These are phyloP conservation scores for Troilus luridus DNA, from an alignment of 2,888 invertebrate species.

Conservation along the genomic window DNA sequence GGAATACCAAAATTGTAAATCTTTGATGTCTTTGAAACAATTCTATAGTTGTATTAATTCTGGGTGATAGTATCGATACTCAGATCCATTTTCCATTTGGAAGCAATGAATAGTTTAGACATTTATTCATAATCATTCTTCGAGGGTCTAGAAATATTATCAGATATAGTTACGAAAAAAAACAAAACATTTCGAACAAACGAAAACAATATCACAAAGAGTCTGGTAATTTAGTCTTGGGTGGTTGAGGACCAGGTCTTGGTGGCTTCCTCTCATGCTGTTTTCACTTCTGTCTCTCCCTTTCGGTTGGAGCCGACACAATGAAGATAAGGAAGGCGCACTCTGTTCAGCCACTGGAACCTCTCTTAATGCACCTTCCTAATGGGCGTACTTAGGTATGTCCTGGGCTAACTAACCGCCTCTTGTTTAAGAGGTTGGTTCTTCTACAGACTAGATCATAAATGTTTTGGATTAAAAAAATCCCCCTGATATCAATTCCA, in stretches of 20 bases:
- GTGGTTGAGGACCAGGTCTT: neutral
- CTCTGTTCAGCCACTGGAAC: neutral
- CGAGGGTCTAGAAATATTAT: neutral
- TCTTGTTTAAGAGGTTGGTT: neutral
- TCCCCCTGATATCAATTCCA: no score
- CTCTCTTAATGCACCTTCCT: slow-evolving; percentile 5
- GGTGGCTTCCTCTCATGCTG: neutral
- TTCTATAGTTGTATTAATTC: no score
- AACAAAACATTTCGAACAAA: neutral
- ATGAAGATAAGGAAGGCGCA: slow-evolving; percentile 3
- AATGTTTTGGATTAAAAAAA: no score
- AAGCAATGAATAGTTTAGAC: no score
- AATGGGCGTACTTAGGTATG: neutral
- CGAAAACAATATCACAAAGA: neutral
- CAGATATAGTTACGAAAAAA: neutral
- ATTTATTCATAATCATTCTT: neutral
- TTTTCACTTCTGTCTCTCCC: slow-evolving; percentile 26
- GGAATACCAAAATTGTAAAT: no score
- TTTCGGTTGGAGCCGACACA: neutral
- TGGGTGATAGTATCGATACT: no score
- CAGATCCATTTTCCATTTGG: no score
- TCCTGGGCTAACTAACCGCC: neutral
- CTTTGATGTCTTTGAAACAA: no score
- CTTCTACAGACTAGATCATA: neutral
- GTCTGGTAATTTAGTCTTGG: neutral